Conservation (phyloP, 1,140 invertebrate genomes). For the Nomia melanderi region DNA sequence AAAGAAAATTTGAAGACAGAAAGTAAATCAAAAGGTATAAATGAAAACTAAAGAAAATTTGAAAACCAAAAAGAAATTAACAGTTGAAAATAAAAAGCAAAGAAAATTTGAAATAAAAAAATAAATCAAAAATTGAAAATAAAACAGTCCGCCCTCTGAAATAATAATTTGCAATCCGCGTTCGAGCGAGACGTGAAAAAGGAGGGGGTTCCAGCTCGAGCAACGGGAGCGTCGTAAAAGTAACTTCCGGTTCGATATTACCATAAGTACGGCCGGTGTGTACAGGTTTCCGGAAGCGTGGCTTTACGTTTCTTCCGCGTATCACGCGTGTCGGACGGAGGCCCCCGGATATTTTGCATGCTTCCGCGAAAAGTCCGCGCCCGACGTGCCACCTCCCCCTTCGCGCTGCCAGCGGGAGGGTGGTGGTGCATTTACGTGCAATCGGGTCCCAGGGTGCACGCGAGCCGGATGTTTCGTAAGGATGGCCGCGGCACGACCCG, state of each 20-base stretch:
- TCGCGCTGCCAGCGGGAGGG: no score
- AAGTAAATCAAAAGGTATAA: no score
- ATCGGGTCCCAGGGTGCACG: conserved; percentile 57
- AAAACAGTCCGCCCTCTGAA: not conserved
- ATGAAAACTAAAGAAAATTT: no score
- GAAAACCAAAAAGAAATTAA: no score
- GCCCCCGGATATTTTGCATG: conserved; percentile 69
- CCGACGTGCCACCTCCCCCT: not conserved
- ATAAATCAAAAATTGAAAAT: no score
- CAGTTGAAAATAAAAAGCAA: no score
- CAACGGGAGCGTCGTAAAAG: conserved; percentile 39
- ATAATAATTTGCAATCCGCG: not conserved
- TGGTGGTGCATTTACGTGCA: conserved; percentile 47
- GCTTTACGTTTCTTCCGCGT: conserved; percentile 67
- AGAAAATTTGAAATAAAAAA: no score
- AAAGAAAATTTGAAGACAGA: no score
- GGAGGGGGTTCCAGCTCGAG: not conserved
- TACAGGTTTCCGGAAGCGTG: conserved; percentile 57
- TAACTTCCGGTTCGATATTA: conserved; percentile 52
- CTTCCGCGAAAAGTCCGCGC: conserved; percentile 62
- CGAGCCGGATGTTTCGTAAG: conserved; percentile 65
- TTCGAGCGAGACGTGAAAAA: not conserved
- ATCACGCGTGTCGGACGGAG: conserved; percentile 60
- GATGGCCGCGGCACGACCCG: conserved; percentile 35
- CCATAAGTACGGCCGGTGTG: conserved; percentile 42